These are phyloP conservation scores for Rostratula benghalensis DNA, from an alignment of 2,113 vertebrate species.

Conservation along the genomic window DNA sequence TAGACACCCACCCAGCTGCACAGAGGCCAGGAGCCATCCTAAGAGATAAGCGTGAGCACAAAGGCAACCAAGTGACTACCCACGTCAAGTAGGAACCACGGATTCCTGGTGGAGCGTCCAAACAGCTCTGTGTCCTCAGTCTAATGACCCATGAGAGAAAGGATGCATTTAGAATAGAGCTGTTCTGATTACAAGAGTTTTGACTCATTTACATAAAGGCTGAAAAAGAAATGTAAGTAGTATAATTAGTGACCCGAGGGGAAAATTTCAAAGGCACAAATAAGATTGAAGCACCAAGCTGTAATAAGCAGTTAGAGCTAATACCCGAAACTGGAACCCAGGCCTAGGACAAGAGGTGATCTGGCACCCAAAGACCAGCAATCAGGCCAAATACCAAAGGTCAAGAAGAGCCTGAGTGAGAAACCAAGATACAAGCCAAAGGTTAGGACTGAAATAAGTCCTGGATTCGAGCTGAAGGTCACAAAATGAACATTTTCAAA, in stretches of 20 bases:
- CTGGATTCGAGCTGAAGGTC: neutral
- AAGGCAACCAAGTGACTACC: neutral
- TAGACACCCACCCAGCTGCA: neutral
- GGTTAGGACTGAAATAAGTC: neutral
- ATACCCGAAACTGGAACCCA: neutral
- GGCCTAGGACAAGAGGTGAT: neutral
- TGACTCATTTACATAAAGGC: neutral
- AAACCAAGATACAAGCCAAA: neutral
- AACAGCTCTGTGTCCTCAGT: neutral
- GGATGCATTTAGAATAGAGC: neutral
- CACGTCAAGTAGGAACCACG: neutral
- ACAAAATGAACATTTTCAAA: constrained; percentile 25
- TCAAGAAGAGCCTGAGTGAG: neutral
- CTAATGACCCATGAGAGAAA: neutral
- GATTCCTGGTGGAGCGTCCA: neutral
- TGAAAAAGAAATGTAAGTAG: neutral
- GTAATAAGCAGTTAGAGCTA: neutral
- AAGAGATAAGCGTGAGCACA: neutral
- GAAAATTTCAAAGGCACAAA: neutral
- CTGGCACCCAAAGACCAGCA: neutral
- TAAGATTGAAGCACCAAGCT: neutral
- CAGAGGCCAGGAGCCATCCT: neutral
- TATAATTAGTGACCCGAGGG: neutral
- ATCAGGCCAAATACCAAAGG: neutral
- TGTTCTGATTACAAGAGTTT: neutral